Conservation (phyloP, 2,113 vertebrate species). For the Paraplagusia blochii region DNA sequence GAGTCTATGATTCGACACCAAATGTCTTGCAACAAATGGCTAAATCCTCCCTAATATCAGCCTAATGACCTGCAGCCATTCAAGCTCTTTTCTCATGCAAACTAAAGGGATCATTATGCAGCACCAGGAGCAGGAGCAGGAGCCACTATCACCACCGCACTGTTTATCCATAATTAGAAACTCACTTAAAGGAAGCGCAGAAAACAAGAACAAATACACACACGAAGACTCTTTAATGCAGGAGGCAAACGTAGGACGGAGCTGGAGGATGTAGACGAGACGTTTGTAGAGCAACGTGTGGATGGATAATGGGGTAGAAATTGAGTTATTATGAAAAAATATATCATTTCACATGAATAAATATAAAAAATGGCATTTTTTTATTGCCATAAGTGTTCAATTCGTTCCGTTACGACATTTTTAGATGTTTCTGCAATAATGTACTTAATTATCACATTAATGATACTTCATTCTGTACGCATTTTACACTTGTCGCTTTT, state of each 20-base stretch:
- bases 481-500: too few species aligned
- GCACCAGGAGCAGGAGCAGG: slow-evolving; percentile 41
- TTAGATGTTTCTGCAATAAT: too few species aligned
- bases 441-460: too few species aligned
- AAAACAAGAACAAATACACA: slow-evolving; percentile 57
- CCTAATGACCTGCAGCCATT: slow-evolving; percentile 55
- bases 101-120: slow-evolving; percentile 62
- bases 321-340: too few species aligned
- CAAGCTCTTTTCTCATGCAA: slow-evolving; percentile 68
- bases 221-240: slow-evolving; percentile 59
- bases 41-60: slow-evolving; percentile 51
- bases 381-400: too few species aligned
- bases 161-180: slow-evolving; percentile 73
- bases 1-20: slow-evolving; percentile 23
- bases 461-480: too few species aligned
- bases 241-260: slow-evolving; percentile 19
- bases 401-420: too few species aligned
- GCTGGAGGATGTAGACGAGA: too few species aligned
- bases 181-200: slow-evolving; percentile 73
- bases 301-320: too few species aligned
- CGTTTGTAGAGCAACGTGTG: too few species aligned
- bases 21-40: slow-evolving; percentile 58
- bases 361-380: too few species aligned
- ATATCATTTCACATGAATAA: too few species aligned
- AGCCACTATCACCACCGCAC: slow-evolving; percentile 37